Conservation (phyloP, 2,797 vertebrate genomes). For the Tokudaia muenninki region DNA sequence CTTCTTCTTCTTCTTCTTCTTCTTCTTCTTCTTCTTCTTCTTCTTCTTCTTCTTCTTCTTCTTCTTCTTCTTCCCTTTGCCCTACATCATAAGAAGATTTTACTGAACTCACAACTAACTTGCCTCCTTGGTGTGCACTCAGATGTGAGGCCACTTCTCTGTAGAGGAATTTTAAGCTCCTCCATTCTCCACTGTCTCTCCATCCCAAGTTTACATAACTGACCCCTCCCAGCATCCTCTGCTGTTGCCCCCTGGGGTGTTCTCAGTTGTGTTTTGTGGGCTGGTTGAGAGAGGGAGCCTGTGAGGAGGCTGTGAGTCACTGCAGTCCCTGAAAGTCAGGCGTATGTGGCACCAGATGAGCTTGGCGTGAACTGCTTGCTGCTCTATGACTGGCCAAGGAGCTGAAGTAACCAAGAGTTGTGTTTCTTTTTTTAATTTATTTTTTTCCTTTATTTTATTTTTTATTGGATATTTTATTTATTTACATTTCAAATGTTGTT, state of each 20-base stretch:
- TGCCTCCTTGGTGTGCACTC: background rate
- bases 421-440: too few relatives aligned
- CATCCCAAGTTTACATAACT: background rate
- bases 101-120: background rate
- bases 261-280: background rate
- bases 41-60: too few relatives aligned
- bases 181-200: background rate
- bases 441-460: too few relatives aligned
- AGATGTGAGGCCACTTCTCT: background rate
- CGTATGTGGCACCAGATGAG: background rate
- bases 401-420: background rate
- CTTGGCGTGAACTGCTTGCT: background rate
- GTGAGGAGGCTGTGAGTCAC: background rate
- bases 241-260: background rate
- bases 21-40: background rate
- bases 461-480: too few relatives aligned
- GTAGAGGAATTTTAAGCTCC: background rate
- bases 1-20: background rate
- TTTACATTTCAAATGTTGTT: too few relatives aligned
- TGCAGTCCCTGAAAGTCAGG: background rate
- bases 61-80: too few relatives aligned
- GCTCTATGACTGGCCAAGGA: background rate
- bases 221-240: background rate
- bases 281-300: too few relatives aligned
- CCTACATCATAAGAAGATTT: background rate